Base-by-base conservation (phyloP, 2,888 invertebrate genomes). In the Leptura quadrifasciata region DNA sequence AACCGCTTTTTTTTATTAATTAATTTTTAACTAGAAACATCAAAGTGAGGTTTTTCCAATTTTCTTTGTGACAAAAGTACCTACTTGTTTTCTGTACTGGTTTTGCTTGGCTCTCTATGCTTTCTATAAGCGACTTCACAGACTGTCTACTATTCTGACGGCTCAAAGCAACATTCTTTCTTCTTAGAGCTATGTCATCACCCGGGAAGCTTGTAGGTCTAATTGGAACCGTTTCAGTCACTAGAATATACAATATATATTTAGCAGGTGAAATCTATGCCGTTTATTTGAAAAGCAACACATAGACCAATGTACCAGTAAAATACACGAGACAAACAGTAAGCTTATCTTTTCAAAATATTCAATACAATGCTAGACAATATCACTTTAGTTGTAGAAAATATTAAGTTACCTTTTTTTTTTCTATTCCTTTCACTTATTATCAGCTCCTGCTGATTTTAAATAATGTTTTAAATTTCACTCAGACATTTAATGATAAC, bases 101-200 rank as follows among this genome's bases (percentile, higher is more conserved):
- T 68, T 84, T 84, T 54, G 77, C 83, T 68, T 84, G 84, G 47
- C 80, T 96, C 90, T 98, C 97, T 76, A 98, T 97, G 84, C 96
- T 96, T 87, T 97, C 96, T 78, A 98, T 97, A 35, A 98, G 90
- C 69, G 95, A 95, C 88, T 97, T 97, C 9, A 98, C 98, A 0
- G 97, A 97, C 67, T 97, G 91, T 39, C 96, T 92, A 24, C 95
- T 95, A 86, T 95, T 96, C 86, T 94, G 94, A 0, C 92, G 89
- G 39, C 90, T 87, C 71, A 92, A 87, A 60, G 89, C 90, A 15
- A 91, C 90, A 85, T 93, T 93, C 81, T 89, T 89, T 27, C 92
- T 88, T 79, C 93, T 86, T 79, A 91, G 87, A 76, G 91, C 90
- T 86, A 93, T 90, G 84, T 93, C 93, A 84, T 93, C 93, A 89